Conservation (phyloP, 2,888 invertebrate species). For the Tinea pellionella region DNA sequence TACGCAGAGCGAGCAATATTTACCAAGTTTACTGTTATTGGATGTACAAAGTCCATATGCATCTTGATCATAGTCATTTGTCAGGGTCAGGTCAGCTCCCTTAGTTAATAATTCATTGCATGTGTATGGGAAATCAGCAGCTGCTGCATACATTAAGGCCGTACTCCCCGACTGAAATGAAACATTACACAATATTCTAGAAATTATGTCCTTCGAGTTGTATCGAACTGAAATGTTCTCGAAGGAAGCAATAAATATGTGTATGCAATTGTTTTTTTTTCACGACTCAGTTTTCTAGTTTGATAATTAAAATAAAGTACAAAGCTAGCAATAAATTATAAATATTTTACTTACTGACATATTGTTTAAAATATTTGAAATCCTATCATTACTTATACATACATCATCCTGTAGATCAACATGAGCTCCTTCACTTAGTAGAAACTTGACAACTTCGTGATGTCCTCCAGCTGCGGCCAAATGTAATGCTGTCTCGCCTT, state of each 20-base stretch:
- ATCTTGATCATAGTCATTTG: slow-evolving; percentile 85
- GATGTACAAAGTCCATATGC: slow-evolving; percentile 84
- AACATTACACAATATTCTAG: slow-evolving; percentile 11
- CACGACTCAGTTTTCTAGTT: no score
- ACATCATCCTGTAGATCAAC: slow-evolving; percentile 87
- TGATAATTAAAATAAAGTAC: no score
- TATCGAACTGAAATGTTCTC: no score
- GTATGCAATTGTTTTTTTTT: no score
- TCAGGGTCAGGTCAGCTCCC: slow-evolving; percentile 83
- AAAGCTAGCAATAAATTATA: no score
- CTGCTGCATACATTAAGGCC: slow-evolving; percentile 91
- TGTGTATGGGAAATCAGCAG: slow-evolving; percentile 89
- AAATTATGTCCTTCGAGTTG: neutral
- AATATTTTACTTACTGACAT: no score
- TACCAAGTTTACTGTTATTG: slow-evolving; percentile 66
- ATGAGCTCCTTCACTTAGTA: slow-evolving; percentile 82
- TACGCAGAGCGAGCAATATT: slow-evolving; percentile 14
- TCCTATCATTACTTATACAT: slow-evolving; percentile 30
- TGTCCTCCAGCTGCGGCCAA: slow-evolving; percentile 89
- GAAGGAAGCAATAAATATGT: no score
- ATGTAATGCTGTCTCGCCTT: slow-evolving; percentile 84
- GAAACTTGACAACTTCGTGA: slow-evolving; percentile 85
- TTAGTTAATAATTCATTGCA: slow-evolving; percentile 84
- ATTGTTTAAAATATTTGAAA: neutral
- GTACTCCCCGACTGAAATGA: slow-evolving; percentile 83